Base-by-base conservation (phyloP, 1,140 invertebrate species). In the Chrysomallon squamiferum region DNA sequence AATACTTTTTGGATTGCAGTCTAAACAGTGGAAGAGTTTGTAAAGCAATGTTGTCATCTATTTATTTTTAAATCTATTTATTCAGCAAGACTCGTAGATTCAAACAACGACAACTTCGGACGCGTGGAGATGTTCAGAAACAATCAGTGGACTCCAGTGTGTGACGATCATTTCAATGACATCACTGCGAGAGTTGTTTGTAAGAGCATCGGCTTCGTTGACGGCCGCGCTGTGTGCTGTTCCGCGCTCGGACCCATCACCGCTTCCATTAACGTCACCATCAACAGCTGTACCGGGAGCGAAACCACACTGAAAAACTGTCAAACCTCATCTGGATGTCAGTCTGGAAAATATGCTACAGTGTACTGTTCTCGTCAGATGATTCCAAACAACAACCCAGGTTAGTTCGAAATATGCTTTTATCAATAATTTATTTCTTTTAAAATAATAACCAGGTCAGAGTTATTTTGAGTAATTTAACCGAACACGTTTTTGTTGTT, bases 41-140 rank as follows among this genome's bases (percentile, higher is more conserved):
- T n/a, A n/a, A n/a, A n/a, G n/a, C n/a, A n/a, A n/a, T n/a, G n/a
- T n/a, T n/a, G n/a, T n/a, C n/a, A n/a, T n/a, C n/a, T n/a, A n/a
- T n/a, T n/a, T n/a, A n/a, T n/a, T n/a, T n/a, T n/a, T n/a, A n/a
- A n/a, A n/a, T n/a, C 11, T 52, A 43, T 52, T 52, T 33, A 50
- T 64, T 20, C 69, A 76, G 74, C 70, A 3, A 63, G 74, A 27
- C 43, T 76, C 13, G 59, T 66, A 22, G 74, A 66, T 54, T 67
- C 63, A 15, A 65, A 67, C 2, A 58, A 60, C 45, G 66, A 64
- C 6, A 66, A 56, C 20, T 72, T 72, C 59, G 76, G 76, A 9
- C 66, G 72, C 29, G 66, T 78, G 20, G 74, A 78, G 50, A 61
- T 78, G 62, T 66, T 70, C 50, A 27, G 52, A 20, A 75, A 72